phyloP scores from a whole-genome alignment of 1,140 invertebrate species.

The Mesaphorura yosii region DNA sequence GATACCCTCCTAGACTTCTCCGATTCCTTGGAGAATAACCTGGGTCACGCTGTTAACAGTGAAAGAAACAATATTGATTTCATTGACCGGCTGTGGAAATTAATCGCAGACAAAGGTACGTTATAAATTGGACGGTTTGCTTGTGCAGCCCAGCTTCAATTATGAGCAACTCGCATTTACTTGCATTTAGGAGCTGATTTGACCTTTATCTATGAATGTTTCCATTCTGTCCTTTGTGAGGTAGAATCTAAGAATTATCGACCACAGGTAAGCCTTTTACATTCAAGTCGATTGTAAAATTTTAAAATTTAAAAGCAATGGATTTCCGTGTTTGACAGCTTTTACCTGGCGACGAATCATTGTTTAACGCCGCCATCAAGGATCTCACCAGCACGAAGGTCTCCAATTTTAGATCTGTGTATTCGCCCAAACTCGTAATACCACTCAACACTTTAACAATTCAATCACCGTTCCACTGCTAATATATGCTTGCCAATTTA shows the following conservation, averaged over 20 bases:
- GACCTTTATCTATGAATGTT: slow-evolving; percentile 18
- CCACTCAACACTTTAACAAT: too few species aligned
- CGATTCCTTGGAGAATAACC: slow-evolving; percentile 17
- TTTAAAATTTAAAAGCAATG: slow-evolving; percentile 1
- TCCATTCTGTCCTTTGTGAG: slow-evolving; percentile 13
- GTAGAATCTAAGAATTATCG: slow-evolving; percentile 17
- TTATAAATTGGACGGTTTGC: not conserved
- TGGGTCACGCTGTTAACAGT: slow-evolving; percentile 8
- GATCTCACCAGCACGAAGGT: slow-evolving; percentile 5
- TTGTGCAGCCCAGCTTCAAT: not conserved
- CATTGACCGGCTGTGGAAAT: slow-evolving; percentile 21
- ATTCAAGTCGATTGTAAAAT: slow-evolving; percentile 1
- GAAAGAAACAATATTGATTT: slow-evolving; percentile 27
- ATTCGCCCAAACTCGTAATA: too few species aligned
- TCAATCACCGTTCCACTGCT: too few species aligned
- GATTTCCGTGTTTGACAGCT: slow-evolving; percentile 18
- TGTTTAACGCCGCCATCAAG: not conserved
- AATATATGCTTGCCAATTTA: slow-evolving; percentile 2
- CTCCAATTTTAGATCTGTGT: slow-evolving; percentile 2
- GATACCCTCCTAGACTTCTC: slow-evolving; percentile 17
- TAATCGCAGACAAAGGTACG: slow-evolving; percentile 20
- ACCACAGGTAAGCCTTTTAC: slow-evolving; percentile 26
- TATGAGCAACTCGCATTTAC: slow-evolving; percentile 7
- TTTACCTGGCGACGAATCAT: slow-evolving; percentile 18
- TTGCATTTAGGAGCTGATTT: too few species aligned